phyloP scores from a whole-genome alignment of 2,113 vertebrate species.

The Podiceps cristatus region DNA sequence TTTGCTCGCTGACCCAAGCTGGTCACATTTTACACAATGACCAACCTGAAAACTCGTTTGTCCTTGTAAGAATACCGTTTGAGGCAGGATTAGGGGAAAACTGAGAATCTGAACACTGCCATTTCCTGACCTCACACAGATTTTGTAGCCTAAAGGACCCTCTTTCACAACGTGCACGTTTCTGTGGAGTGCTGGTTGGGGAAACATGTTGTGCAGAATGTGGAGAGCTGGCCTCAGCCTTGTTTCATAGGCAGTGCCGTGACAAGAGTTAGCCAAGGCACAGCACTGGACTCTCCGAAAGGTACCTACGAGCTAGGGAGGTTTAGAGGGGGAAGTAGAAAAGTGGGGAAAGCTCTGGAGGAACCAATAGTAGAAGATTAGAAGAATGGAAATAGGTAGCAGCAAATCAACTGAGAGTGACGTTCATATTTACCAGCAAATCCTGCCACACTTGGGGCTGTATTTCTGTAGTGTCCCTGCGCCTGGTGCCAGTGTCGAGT shows the following conservation, averaged over 20 bases:
- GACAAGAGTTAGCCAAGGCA: not conserved
- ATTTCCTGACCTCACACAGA: not conserved
- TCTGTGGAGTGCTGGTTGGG: not conserved
- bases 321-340: not conserved
- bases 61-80: not conserved
- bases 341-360: not conserved
- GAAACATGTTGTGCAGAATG: accelerated
- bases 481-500: not conserved
- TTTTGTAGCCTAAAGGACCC: not conserved
- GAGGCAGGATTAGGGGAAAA: not conserved
- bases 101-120: not conserved
- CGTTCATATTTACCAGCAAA: not conserved
- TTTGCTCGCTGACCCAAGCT: not conserved
- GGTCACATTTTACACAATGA: not conserved
- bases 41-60: not conserved
- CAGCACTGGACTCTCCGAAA: not conserved
- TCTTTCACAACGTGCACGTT: accelerated
- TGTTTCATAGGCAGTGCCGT: not conserved
- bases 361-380: not conserved
- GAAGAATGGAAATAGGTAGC: not conserved
- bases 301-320: not conserved
- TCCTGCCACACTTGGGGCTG: not conserved
- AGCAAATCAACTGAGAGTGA: not conserved
- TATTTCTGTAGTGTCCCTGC: not conserved
- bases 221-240: not conserved